phyloP scores from a whole-genome alignment of 35 echinoderm and acorn worm species.

The Chiridota heheva region DNA sequence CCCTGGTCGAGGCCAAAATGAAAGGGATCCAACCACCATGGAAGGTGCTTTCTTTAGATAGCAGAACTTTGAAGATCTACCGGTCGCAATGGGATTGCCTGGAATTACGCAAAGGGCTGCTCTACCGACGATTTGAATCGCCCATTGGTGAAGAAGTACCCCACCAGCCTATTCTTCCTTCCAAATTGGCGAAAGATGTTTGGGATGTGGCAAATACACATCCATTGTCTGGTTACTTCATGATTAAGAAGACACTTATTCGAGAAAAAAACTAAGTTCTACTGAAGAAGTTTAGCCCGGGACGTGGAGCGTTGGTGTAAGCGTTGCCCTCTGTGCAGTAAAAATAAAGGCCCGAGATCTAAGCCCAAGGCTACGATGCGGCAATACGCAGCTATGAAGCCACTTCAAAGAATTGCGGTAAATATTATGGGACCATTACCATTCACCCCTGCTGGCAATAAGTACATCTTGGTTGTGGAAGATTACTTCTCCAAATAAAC shows the following conservation, averaged over 20 bases:
- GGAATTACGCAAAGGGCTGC: not conserved
- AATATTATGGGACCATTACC: conserved; percentile 34
- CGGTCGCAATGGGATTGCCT: conserved; percentile 18
- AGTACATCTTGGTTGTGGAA: conserved; percentile 13
- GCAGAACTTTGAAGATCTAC: not conserved
- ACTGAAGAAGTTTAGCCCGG: conserved; percentile 1
- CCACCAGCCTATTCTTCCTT: not conserved
- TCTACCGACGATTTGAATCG: not conserved
- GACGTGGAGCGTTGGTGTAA: conserved; percentile 4
- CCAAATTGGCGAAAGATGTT: not conserved
- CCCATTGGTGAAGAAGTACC: not conserved
- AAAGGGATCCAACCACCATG: not conserved
- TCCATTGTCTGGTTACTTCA: not conserved
- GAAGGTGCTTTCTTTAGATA: not conserved
- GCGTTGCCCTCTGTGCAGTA: not conserved
- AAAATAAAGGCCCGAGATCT: not conserved
- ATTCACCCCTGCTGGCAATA: not conserved
- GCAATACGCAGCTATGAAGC: not conserved
- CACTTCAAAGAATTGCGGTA: conserved; percentile 17
- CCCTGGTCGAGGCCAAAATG: conserved; percentile 7
- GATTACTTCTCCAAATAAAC: conserved; percentile 7
- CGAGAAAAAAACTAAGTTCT: not conserved
- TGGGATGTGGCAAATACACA: not conserved
- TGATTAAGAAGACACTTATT: not conserved
- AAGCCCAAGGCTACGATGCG: not conserved